Base-by-base conservation (phyloP, 2,888 invertebrate genomes). In the Plagodis pulveraria region DNA sequence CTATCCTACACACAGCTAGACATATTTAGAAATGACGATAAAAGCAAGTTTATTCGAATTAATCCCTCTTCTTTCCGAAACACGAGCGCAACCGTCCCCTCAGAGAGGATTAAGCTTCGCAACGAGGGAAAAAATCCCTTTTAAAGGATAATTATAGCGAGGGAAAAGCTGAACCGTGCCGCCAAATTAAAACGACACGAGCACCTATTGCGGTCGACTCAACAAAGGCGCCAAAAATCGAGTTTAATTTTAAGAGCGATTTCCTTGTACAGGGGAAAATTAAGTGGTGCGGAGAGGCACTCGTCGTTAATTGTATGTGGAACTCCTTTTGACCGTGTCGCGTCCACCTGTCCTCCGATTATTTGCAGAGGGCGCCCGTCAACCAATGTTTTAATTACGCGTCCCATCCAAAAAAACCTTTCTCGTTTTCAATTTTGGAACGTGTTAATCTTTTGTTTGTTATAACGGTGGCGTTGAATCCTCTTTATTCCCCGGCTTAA, bases 241-340 rank as follows among this genome's bases (percentile, higher is more conserved):
- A 80, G 81, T 84, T 83, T 80, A 84, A 85, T 83, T 84, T 81
- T 70, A 81, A 86, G 78, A 77, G 78, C 77, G 81, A 84, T 82
- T 83, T 83, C 78, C 82, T 82, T 81, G 79, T 76, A 76, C 77
- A 65, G 78, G 68, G 73, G 76, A 54, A 80, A 84, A 86, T 85
- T 83, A 84, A 80, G 82, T 76, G 81, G 76, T 70, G 74, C 73
- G 54, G 79, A 85, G 81, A 66, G 78, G 77, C 77, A 70, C 89
- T 89, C 67, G 77, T 63, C 82, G 80, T 78, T 87, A 87, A 89
- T 89, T 89, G 89, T 84, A 83, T 82, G 83, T 81, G 84, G 78
- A 81, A 81, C 82, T 69, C 22, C 53, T 59, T 62, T 7, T 67
- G 66, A 65, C 60, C 62, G 61, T 61, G 62, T 58, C 66, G 57